These are phyloP conservation scores for Indri indri DNA, from an alignment of 2,113 vertebrate species.

Conservation along the genomic window DNA sequence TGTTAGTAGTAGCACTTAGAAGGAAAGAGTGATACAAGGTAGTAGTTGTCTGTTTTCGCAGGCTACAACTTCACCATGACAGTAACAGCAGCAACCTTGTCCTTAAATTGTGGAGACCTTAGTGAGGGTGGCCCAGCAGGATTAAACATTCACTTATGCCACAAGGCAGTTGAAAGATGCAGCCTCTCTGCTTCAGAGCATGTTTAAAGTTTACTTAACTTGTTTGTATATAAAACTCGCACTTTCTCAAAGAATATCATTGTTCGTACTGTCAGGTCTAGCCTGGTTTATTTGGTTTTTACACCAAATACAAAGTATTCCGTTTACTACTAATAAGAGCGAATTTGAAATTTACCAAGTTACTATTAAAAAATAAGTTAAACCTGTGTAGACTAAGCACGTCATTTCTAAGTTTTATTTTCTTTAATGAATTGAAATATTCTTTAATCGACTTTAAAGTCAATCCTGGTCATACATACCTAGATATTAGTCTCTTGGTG, in stretches of 20 bases:
- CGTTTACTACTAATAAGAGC: background rate
- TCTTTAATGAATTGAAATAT: background rate
- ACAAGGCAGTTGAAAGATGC: background rate
- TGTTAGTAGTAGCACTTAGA: background rate
- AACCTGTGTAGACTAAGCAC: background rate
- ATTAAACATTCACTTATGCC: background rate
- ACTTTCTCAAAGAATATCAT: slow-evolving; percentile 81
- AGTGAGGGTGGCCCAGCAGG: background rate
- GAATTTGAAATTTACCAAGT: background rate
- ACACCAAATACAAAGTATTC: background rate
- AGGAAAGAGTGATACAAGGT: background rate
- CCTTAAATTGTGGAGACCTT: background rate
- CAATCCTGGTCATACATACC: background rate
- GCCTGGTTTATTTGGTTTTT: slow-evolving; percentile 27
- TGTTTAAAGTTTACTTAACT: slow-evolving; percentile 80
- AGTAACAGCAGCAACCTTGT: background rate
- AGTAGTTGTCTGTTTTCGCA: background rate
- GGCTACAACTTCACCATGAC: background rate
- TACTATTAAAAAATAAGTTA: background rate
- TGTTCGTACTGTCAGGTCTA: slow-evolving; percentile 37
- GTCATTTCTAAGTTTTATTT: background rate
- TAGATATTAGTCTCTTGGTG: background rate
- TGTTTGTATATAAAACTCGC: slow-evolving; percentile 81
- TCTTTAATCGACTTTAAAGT: background rate
- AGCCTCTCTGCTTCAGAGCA: slow-evolving; percentile 73